Percentiles rank a stretch among this genome's conserved stretches.
These are phyloP conservation scores for Dinomys branickii DNA, from an alignment of 2,113 vertebrate genomes.

Conservation along the genomic window DNA sequence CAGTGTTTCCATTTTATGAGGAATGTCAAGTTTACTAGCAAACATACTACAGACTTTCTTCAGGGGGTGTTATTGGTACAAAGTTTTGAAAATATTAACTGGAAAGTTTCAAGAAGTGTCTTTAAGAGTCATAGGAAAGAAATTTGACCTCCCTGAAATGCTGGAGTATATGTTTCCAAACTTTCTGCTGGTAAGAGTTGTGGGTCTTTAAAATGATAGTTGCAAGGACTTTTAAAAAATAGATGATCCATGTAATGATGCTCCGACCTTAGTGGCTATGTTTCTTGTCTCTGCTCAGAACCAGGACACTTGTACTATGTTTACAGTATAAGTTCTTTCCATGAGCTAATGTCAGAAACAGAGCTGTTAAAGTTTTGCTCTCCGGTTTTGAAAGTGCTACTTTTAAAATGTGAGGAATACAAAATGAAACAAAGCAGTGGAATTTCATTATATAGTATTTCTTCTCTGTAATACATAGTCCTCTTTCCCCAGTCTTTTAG, in stretches of 20 bases:
- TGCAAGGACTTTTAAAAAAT: conserved; percentile 63
- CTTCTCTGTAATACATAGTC: neutral
- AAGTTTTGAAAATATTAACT: conserved; percentile 65
- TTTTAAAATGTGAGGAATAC: conserved; percentile 28
- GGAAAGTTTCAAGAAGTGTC: conserved; percentile 56
- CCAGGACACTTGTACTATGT: neutral
- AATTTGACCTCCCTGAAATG: conserved; percentile 54
- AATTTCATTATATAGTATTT: neutral
- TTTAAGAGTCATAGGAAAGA: conserved; percentile 58
- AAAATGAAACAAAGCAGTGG: neutral
- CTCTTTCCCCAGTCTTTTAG: neutral
- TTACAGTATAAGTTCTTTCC: conserved; percentile 1
- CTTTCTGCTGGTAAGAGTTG: conserved; percentile 48
- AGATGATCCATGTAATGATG: neutral
- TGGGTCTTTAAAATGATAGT: conserved; percentile 62
- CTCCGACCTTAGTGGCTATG: neutral
- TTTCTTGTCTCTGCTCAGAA: conserved; percentile 38
- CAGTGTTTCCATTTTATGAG: conserved; percentile 55
- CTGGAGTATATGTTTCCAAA: neutral
- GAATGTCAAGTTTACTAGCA: conserved; percentile 64
- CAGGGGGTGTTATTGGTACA: conserved; percentile 38
- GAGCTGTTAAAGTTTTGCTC: neutral
- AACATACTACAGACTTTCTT: conserved; percentile 45
- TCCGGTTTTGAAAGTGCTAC: neutral
- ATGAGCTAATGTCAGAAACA: neutral